A percentile compares a stretch with the other conserved stretches of the same genome.
These are phyloP conservation scores for Otus sunia DNA, from an alignment of 2,113 vertebrate species.

Conservation along the genomic window DNA sequence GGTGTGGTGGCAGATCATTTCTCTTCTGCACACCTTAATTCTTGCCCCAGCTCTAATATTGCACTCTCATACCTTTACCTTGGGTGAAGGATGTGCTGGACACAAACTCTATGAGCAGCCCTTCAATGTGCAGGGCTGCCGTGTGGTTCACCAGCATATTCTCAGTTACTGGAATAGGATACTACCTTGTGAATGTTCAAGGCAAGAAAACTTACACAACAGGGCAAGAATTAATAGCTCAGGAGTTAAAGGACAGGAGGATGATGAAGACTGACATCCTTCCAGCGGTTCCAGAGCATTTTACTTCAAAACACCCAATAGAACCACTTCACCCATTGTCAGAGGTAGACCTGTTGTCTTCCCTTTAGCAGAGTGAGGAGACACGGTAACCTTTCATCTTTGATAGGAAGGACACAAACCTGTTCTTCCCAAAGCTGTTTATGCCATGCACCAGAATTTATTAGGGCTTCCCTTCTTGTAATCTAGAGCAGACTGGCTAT, in stretches of 20 bases:
- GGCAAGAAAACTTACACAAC: neutral
- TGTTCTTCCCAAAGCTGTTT: neutral
- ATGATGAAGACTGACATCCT: neutral
- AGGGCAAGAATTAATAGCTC: neutral
- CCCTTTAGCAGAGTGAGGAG: neutral
- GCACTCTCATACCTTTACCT: neutral
- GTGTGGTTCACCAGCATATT: neutral
- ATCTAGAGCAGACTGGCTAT: neutral
- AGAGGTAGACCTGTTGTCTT: neutral
- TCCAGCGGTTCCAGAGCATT: neutral
- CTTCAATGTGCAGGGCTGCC: neutral
- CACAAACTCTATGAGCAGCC: neutral
- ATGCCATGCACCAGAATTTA: neutral
- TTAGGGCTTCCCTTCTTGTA: neutral
- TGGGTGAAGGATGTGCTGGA: neutral
- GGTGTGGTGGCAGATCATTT: neutral
- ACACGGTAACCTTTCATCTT: rapidly evolving
- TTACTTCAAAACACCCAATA: neutral
- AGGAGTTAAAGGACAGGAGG: neutral
- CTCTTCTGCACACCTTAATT: neutral
- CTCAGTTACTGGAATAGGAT: neutral
- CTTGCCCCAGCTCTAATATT: neutral
- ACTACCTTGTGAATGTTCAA: neutral
- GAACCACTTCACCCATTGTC: neutral
- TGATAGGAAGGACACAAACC: neutral